phyloP scores from a whole-genome alignment of 2,888 invertebrate species.

The Habrosyne pyritoides region DNA sequence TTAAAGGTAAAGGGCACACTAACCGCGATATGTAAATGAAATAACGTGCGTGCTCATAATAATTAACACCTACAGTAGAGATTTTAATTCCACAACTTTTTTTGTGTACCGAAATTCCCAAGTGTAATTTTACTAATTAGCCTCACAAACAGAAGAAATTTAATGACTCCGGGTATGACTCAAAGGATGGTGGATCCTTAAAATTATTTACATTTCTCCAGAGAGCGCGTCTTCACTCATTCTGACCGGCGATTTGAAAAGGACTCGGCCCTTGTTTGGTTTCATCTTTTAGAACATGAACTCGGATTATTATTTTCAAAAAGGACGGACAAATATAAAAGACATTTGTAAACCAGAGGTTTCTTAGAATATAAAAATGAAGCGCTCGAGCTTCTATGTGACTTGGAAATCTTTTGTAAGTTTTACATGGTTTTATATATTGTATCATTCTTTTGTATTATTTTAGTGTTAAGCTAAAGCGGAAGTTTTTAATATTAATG shows the following conservation, averaged over 20 bases:
- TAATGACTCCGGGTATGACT: constrained; percentile 59
- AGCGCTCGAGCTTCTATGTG: background rate
- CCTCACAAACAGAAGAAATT: constrained; percentile 67
- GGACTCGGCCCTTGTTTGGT: constrained; percentile 28
- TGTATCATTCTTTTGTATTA: background rate
- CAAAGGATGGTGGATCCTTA: constrained; percentile 57
- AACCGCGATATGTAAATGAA: constrained; percentile 14
- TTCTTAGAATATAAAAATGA: constrained; percentile 1
- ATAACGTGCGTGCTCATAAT: constrained; percentile 23
- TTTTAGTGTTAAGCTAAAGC: background rate
- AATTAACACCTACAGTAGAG: constrained; percentile 36
- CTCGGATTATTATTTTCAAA: constrained; percentile 17
- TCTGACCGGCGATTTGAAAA: constrained; percentile 46
- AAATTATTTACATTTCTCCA: constrained; percentile 70
- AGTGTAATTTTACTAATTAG: constrained; percentile 69
- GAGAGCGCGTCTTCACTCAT: constrained; percentile 52
- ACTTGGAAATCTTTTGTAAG: background rate
- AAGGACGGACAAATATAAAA: constrained; percentile 10
- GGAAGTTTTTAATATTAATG: background rate
- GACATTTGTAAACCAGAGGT: background rate
- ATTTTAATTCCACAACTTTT: constrained; percentile 55
- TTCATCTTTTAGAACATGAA: constrained; percentile 23
- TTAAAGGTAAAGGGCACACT: constrained; percentile 9
- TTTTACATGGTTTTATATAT: constrained; percentile 7
- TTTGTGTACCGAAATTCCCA: constrained; percentile 53